Evolutionary conservation across 2,888 invertebrate genomes (phyloP).

Genomic region (Clunio marinus): DNA sequence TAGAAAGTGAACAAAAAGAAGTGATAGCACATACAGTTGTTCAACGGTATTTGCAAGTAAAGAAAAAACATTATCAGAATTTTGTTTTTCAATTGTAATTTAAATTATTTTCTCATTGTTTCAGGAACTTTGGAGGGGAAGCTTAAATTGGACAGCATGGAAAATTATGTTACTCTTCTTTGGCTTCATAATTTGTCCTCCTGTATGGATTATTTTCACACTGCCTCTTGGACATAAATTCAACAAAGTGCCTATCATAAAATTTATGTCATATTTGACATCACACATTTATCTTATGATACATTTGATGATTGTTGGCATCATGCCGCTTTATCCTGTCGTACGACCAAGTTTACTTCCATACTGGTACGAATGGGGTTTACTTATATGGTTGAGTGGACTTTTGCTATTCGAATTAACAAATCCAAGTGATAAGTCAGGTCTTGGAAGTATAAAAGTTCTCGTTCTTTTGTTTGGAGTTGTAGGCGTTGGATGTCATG

Average conservation of each 20-base stretch:
- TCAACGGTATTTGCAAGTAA: slow-evolving; percentile 89
- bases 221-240: slow-evolving; percentile 92
- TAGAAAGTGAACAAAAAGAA: slow-evolving; percentile 98
- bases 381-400: slow-evolving; percentile 92
- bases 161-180: slow-evolving; percentile 90
- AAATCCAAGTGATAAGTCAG: slow-evolving; percentile 95
- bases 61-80: slow-evolving; percentile 55
- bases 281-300: slow-evolving; percentile 97
- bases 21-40: slow-evolving; percentile 96
- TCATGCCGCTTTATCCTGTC: slow-evolving; percentile 81
- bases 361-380: slow-evolving; percentile 94
- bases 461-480: slow-evolving; percentile 82
- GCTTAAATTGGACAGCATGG: slow-evolving; percentile 93
- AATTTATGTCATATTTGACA: slow-evolving; percentile 98
- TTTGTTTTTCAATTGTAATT: background rate
- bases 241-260: slow-evolving; percentile 98
- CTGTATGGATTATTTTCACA: slow-evolving; percentile 93
- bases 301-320: slow-evolving; percentile 83
- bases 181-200: slow-evolving; percentile 88
- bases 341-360: slow-evolving; percentile 76
- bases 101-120: slow-evolving; percentile 44
- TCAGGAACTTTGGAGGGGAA: slow-evolving; percentile 96
- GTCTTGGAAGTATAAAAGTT: slow-evolving; percentile 90
- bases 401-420: slow-evolving; percentile 93
- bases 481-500: slow-evolving; percentile 85